Percentiles rank a stretch among this genome's conserved stretches.
phyloP scores from a whole-genome alignment of 2,797 vertebrate genomes.

The Enteromius paludinosus region DNA sequence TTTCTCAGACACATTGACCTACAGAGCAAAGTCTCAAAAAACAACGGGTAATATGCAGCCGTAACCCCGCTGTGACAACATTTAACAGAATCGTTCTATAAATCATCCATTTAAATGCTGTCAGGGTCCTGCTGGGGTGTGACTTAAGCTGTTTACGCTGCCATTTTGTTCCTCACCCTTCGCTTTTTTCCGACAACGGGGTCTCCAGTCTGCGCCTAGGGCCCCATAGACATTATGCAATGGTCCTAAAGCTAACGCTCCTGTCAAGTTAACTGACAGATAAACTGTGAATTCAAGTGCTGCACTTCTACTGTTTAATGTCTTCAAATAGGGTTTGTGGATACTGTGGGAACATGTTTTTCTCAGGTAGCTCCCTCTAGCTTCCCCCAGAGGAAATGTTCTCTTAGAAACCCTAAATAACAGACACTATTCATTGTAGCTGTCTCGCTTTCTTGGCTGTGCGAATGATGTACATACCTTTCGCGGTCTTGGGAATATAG shows the following conservation, averaged over 20 bases:
- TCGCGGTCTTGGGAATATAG: constrained; percentile 18
- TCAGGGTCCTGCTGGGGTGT: constrained; percentile 54
- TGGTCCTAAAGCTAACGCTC: constrained; percentile 34
- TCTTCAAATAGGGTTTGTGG: constrained; percentile 32
- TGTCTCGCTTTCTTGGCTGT: constrained; percentile 47
- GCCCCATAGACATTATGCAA: constrained; percentile 46
- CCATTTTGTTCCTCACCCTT: constrained; percentile 40
- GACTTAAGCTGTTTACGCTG: constrained; percentile 61
- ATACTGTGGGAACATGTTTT: constrained; percentile 50
- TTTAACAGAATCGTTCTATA: constrained; percentile 67
- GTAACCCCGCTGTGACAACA: constrained; percentile 51
- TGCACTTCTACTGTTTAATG: constrained; percentile 32
- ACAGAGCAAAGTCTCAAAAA: constrained; percentile 59
- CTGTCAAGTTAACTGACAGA: constrained; percentile 55
- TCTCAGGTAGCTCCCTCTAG: constrained; percentile 31
- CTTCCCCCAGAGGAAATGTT: constrained; percentile 45
- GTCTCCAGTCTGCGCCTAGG: constrained; percentile 30
- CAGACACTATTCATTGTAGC: constrained; percentile 47
- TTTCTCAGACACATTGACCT: constrained; percentile 54
- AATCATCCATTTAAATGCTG: constrained; percentile 65
- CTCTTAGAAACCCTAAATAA: constrained; percentile 29
- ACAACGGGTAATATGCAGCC: constrained; percentile 54
- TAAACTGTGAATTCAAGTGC: constrained; percentile 48
- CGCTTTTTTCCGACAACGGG: constrained; percentile 46
- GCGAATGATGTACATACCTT: constrained; percentile 40